These are phyloP conservation scores for Synergus gifuensis DNA, from an alignment of 2,888 invertebrate species.

Conservation along the genomic window DNA sequence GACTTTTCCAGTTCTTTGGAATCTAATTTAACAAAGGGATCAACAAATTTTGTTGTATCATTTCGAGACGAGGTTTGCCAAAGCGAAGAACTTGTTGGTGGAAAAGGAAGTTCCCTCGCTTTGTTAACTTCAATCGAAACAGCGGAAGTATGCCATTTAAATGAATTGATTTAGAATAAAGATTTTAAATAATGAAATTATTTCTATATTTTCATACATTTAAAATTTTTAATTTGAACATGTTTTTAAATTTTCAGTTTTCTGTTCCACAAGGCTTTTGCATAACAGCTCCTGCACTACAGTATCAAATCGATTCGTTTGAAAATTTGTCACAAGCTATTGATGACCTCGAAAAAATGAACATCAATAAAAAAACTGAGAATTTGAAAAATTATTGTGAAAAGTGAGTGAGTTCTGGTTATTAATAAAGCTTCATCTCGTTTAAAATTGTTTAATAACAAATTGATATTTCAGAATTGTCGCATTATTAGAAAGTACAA, in stretches of 20 bases:
- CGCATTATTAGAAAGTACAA: conserved; percentile 75
- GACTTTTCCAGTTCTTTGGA: neutral
- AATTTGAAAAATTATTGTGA: conserved; percentile 80
- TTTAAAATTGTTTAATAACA: conserved; percentile 44
- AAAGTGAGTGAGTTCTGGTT: conserved; percentile 68
- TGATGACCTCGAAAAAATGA: conserved; percentile 79
- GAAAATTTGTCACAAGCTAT: conserved; percentile 78
- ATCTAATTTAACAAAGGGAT: conserved; percentile 50
- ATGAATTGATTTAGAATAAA: conserved; percentile 32
- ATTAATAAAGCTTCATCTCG: neutral
- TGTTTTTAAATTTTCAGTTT: conserved; percentile 73
- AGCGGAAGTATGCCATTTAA: conserved; percentile 75
- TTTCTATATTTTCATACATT: neutral
- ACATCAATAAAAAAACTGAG: conserved; percentile 78
- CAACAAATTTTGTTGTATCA: conserved; percentile 73
- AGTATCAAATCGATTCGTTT: conserved; percentile 80
- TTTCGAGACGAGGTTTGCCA: conserved; percentile 79
- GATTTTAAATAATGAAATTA: conserved; percentile 36
- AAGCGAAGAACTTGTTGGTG: conserved; percentile 83
- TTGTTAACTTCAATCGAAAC: conserved; percentile 79
- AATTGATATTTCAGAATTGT: conserved; percentile 75
- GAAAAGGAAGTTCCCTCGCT: conserved; percentile 89
- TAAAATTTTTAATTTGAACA: neutral
- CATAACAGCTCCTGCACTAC: conserved; percentile 83
- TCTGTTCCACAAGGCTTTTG: conserved; percentile 86